Evolutionary conservation across 2,113 vertebrate genomes (phyloP).

Genomic region (Alosa alosa): DNA sequence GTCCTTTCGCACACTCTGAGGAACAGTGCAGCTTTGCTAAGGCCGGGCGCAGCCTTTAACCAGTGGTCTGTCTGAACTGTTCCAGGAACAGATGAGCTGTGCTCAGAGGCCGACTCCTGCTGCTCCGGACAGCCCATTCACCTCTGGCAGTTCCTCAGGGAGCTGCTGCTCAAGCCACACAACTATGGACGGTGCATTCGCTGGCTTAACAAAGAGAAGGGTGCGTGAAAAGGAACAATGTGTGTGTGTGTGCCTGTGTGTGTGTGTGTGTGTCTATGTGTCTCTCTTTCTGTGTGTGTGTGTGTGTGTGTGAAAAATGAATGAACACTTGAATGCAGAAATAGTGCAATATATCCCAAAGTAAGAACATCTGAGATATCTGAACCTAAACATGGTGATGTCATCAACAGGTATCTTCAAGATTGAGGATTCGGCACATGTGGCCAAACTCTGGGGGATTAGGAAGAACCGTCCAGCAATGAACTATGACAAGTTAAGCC

Average conservation of each 20-base stretch:
- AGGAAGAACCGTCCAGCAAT: slow-evolving; percentile 96
- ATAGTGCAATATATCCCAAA: not conserved
- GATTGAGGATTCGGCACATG: slow-evolving; percentile 95
- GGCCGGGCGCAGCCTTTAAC: slow-evolving; percentile 68
- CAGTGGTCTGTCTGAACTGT: not conserved
- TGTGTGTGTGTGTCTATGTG: not conserved
- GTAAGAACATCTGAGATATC: not conserved
- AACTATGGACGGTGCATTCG: slow-evolving; percentile 94
- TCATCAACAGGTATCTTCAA: slow-evolving; percentile 88
- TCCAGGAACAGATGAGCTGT: slow-evolving; percentile 72
- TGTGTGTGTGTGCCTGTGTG: not conserved
- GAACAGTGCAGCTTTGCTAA: slow-evolving; percentile 66
- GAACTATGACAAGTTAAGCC: slow-evolving; percentile 99
- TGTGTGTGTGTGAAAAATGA: not conserved
- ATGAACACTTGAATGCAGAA: not conserved
- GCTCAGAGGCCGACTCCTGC: slow-evolving; percentile 90
- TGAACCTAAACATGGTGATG: not conserved
- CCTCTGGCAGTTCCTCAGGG: slow-evolving; percentile 95
- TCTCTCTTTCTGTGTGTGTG: not conserved
- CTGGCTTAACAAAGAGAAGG: slow-evolving; percentile 98
- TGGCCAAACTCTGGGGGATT: slow-evolving; percentile 93
- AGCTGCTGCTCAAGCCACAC: slow-evolving; percentile 92
- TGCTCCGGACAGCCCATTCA: slow-evolving; percentile 93
- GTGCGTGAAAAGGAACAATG: slow-evolving; percentile 56
- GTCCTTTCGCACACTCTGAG: not conserved